phyloP scores from a whole-genome alignment of 2,888 invertebrate genomes.

The Oscheius sp. region DNA sequence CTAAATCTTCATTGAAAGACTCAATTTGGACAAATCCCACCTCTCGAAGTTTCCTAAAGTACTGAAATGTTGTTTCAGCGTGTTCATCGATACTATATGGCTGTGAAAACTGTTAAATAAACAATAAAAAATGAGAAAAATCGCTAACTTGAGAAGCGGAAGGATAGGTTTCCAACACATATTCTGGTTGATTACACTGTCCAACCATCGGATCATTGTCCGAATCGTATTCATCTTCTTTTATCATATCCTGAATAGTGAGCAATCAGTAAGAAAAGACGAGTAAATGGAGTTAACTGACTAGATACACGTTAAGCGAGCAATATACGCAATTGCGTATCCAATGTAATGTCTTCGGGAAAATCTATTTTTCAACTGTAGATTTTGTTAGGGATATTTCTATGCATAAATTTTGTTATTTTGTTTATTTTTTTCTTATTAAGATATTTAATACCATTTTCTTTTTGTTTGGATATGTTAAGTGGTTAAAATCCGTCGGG shows the following conservation, averaged over 20 bases:
- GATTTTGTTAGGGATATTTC: too few relatives aligned
- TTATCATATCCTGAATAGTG: background rate
- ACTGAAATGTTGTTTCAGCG: constrained; percentile 21
- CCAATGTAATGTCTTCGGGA: background rate
- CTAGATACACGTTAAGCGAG: background rate
- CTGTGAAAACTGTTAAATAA: background rate
- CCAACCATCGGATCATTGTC: constrained; percentile 10
- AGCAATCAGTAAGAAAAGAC: background rate
- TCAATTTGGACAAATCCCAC: background rate
- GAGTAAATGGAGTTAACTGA: background rate
- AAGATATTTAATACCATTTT: too few relatives aligned
- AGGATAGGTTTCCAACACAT: background rate
- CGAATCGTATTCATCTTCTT: background rate
- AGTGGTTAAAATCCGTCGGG: too few relatives aligned
- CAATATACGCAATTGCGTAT: constrained; percentile 10
- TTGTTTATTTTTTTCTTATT: too few relatives aligned
- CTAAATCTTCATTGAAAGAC: background rate
- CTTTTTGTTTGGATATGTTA: too few relatives aligned
- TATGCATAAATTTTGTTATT: too few relatives aligned
- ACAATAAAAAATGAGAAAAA: background rate
- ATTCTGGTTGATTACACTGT: background rate
- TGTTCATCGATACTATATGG: constrained; percentile 19
- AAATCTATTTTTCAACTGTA: background rate
- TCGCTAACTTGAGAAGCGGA: constrained; percentile 1
- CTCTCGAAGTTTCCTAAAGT: constrained; percentile 13